Evolutionary conservation across 2,113 vertebrate genomes (phyloP).

Genomic region (Percopsis transmontana): DNA sequence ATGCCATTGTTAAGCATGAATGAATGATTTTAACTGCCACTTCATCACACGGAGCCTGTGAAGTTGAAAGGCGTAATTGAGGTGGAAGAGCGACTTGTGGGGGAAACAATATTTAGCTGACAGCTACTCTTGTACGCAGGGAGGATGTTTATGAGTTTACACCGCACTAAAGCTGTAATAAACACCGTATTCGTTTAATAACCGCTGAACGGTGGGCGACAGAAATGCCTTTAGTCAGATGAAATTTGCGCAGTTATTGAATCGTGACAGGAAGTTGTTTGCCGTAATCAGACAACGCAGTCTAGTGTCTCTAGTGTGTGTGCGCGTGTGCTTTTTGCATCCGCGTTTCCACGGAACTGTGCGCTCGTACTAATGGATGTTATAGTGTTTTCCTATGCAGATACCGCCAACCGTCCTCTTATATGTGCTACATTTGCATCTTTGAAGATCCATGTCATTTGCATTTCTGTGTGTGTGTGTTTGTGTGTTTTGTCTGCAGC

Average conservation of each 20-base stretch:
- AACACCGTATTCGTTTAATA: constrained; percentile 95
- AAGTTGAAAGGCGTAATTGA: constrained; percentile 99
- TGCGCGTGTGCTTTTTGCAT: not conserved
- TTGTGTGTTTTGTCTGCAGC: constrained; percentile 11
- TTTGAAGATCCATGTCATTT: constrained; percentile 61
- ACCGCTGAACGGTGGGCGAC: constrained; percentile 81
- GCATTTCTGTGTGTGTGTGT: constrained; percentile 32
- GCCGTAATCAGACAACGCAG: constrained; percentile 44
- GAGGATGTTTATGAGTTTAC: constrained; percentile 99
- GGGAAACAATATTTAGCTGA: constrained; percentile 99
- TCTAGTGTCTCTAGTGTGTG: constrained; percentile 12
- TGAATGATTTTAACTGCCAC: constrained; percentile 99
- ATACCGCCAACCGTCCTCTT: not conserved
- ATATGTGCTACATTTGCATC: constrained; percentile 58
- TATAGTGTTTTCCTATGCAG: constrained; percentile 26
- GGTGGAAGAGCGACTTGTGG: constrained; percentile 95
- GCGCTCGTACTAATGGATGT: constrained; percentile 26
- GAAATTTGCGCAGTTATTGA: constrained; percentile 85
- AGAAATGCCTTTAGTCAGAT: constrained; percentile 82
- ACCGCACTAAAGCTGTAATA: constrained; percentile 95
- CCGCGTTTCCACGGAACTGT: constrained; percentile 24
- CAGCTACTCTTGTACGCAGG: constrained; percentile 94
- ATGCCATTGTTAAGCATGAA: constrained; percentile 58
- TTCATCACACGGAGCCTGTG: constrained; percentile 96
- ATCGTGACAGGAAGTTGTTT: constrained; percentile 78